Conservation (phyloP, 1,140 invertebrate species). For the Drosophila setifemur region DNA sequence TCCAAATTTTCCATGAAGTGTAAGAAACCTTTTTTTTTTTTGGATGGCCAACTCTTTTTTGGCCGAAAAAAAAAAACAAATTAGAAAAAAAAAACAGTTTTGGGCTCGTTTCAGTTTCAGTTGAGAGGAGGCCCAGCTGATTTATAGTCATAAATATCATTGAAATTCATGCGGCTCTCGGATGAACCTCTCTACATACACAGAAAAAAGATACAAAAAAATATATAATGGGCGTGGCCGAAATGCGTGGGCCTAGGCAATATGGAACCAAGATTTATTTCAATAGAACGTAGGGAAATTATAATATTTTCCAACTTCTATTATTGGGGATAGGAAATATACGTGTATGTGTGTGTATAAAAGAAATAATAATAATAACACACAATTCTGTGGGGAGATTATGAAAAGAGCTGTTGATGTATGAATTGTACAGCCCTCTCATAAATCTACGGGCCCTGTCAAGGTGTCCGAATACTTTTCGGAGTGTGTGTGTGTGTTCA, state of each 20-base stretch:
- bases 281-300: slow-evolving; percentile 66
- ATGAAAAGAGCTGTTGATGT: slow-evolving; percentile 77
- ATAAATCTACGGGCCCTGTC: slow-evolving; percentile 67
- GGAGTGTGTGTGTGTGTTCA: slow-evolving; percentile 40
- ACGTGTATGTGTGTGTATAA: slow-evolving; percentile 12
- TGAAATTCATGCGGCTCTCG: slow-evolving; percentile 46
- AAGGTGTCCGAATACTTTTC: slow-evolving; percentile 34
- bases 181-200: too few species aligned
- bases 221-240: slow-evolving; percentile 27
- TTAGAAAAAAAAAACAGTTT: slow-evolving; percentile 33
- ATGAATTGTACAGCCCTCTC: slow-evolving; percentile 58
- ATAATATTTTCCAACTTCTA: slow-evolving; percentile 62
- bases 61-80: slow-evolving; percentile 27
- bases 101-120: slow-evolving; percentile 27
- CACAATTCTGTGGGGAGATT: slow-evolving; percentile 56
- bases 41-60: slow-evolving; percentile 1
- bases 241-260: slow-evolving; percentile 41
- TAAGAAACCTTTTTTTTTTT: slow-evolving; percentile 23
- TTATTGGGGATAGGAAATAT: slow-evolving; percentile 14
- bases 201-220: slow-evolving; percentile 17
- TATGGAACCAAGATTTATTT: slow-evolving; percentile 62
- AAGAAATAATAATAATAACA: slow-evolving; percentile 48
- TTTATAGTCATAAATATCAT: slow-evolving; percentile 56
- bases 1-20: background rate
- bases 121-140: slow-evolving; percentile 32